These are phyloP conservation scores for Notechis scutatus DNA, from an alignment of 2,113 vertebrate genomes.

Conservation along the genomic window DNA sequence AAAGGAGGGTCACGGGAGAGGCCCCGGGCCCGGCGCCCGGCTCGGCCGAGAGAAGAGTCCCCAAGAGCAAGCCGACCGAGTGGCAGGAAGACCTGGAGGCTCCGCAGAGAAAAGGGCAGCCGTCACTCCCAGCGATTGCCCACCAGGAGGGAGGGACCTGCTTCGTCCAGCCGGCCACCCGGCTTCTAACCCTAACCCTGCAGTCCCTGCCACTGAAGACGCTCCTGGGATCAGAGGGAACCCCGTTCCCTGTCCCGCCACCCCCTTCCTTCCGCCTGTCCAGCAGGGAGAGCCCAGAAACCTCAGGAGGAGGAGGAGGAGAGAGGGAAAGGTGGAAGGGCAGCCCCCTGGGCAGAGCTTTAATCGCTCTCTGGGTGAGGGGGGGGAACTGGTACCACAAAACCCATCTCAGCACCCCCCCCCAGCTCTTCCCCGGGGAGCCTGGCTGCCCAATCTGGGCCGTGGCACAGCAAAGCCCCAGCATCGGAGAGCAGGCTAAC, in stretches of 20 bases:
- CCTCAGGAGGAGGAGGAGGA: not conserved
- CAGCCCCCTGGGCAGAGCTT: not conserved
- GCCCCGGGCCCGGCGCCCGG: not conserved
- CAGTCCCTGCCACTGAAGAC: not conserved
- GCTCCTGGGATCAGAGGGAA: not conserved
- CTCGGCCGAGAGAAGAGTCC: not conserved
- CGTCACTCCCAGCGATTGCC: not conserved
- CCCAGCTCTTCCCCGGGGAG: not conserved
- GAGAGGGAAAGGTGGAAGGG: not conserved
- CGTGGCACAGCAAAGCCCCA: not conserved
- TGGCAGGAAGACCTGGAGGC: not conserved
- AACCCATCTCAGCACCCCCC: not conserved
- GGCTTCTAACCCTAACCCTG: not conserved
- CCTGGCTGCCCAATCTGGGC: not conserved
- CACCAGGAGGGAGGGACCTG: not conserved
- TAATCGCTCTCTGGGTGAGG: not conserved
- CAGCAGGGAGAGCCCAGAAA: not conserved
- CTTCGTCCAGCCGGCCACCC: not conserved
- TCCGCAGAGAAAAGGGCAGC: not conserved
- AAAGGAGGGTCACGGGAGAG: conserved; percentile 38
- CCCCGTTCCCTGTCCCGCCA: not conserved
- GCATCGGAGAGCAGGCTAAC: not conserved
- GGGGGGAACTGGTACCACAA: not conserved
- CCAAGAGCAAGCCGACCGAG: not conserved
- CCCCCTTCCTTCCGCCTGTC: not conserved